Percentiles rank a stretch among this genome's conserved stretches.
These are phyloP conservation scores for Volucella inflata DNA, from an alignment of 2,888 invertebrate genomes.

Conservation along the genomic window DNA sequence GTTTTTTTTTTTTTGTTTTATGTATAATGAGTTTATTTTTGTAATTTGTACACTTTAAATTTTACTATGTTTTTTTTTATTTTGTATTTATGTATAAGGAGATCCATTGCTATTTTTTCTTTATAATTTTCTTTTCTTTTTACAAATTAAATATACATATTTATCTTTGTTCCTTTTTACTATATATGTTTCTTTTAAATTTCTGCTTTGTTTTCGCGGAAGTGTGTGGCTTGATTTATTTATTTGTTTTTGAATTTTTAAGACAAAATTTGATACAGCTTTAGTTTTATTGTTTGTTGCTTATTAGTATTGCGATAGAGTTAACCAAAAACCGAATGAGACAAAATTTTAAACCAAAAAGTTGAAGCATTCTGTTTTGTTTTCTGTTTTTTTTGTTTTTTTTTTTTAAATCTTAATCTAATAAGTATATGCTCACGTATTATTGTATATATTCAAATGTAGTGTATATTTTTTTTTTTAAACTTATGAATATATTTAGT, in stretches of 20 bases:
- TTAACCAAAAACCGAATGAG: not conserved
- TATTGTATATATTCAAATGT: constrained; percentile 53
- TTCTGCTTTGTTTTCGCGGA: constrained; percentile 23
- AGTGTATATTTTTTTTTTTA: constrained; percentile 35
- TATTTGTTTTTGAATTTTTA: not conserved
- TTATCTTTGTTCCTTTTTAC: constrained; percentile 58
- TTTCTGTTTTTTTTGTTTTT: constrained; percentile 6
- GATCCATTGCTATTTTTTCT: constrained; percentile 68
- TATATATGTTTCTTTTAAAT: constrained; percentile 16
- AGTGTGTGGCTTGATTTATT: constrained; percentile 21
- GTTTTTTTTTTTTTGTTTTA: constrained; percentile 27
- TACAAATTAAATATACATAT: constrained; percentile 40
- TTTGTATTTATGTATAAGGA: constrained; percentile 61
- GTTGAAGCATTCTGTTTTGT: constrained; percentile 2
- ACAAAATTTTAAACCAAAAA: constrained; percentile 19
- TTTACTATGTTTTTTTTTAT: constrained; percentile 53
- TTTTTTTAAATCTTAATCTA: constrained; percentile 36
- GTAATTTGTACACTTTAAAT: constrained; percentile 65
- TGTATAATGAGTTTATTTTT: constrained; percentile 51
- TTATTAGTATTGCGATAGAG: not conserved
- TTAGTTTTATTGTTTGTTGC: constrained; percentile 28
- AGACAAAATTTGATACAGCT: not conserved
- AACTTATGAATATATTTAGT: constrained; percentile 44
- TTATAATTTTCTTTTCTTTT: constrained; percentile 27
- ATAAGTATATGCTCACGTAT: constrained; percentile 50